A percentile compares a stretch with the other conserved stretches of the same genome.
phyloP scores from a whole-genome alignment of 2,113 vertebrate genomes.

The Lagopus leucura region DNA sequence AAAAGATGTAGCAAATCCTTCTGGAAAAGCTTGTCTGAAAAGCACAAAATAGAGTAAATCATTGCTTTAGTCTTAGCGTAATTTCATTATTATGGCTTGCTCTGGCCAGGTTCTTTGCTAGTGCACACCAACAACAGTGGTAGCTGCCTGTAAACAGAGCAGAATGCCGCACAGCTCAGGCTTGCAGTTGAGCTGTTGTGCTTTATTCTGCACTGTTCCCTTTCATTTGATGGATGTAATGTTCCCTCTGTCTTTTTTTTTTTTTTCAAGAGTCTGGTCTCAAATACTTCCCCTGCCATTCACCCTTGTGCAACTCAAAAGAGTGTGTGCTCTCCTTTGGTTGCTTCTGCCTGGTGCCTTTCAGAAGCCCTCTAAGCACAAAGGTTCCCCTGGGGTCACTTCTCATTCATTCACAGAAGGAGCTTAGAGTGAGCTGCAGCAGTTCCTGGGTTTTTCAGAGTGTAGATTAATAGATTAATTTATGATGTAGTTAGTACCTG shows the following conservation, averaged over 20 bases:
- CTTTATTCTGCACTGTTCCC: neutral
- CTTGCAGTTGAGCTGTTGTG: neutral
- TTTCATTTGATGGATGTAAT: neutral
- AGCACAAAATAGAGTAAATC: slow-evolving; percentile 30
- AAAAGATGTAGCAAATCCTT: neutral
- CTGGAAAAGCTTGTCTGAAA: slow-evolving; percentile 11
- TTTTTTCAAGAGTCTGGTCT: neutral
- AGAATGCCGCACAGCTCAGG: neutral
- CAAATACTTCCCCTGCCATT: neutral
- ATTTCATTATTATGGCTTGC: neutral
- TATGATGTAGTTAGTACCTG: neutral
- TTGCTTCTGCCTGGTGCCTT: neutral
- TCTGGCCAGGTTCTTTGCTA: neutral
- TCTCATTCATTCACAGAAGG: accelerated
- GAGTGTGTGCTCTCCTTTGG: neutral
- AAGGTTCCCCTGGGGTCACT: neutral
- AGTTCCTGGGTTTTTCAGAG: neutral
- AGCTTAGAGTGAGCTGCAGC: neutral
- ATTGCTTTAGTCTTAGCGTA: neutral
- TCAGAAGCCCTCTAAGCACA: neutral
- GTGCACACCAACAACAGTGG: neutral
- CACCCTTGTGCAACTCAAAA: neutral
- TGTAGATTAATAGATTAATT: neutral
- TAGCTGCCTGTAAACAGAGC: neutral
- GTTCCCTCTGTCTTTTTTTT: neutral